Conservation (phyloP, 2,888 invertebrate species). For the Machimus atricapillus region DNA sequence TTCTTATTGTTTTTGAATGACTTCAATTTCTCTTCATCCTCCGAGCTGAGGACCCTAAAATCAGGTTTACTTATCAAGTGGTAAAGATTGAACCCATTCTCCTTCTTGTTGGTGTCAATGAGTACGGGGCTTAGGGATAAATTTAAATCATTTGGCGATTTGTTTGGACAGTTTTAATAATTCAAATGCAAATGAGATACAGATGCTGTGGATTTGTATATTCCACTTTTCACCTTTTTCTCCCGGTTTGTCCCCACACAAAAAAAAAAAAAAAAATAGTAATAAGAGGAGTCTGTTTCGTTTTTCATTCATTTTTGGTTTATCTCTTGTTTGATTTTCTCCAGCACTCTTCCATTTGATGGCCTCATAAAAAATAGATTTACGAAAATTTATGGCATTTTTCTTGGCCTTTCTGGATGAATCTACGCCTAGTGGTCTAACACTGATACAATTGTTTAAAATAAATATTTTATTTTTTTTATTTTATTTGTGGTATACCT, state of each 20-base stretch:
- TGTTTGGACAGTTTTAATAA: conserved; percentile 36
- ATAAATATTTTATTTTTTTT: background rate
- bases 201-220: background rate
- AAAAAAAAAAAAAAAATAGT: background rate
- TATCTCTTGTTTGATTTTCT: background rate
- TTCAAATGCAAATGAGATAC: conserved; percentile 30
- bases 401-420: background rate
- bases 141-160: conserved; percentile 26
- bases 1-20: too few species aligned
- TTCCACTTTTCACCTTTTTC: background rate
- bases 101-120: background rate
- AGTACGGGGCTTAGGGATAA: background rate
- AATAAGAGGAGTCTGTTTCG: background rate
- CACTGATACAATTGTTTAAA: background rate
- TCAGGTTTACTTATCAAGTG: background rate
- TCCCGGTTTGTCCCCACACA: background rate
- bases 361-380: conserved; percentile 31
- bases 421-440: background rate
- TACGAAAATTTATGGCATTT: conserved; percentile 36
- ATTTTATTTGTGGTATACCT: background rate
- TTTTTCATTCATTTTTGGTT: background rate
- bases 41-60: too few species aligned
- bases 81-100: background rate
- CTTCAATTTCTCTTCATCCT: too few species aligned
- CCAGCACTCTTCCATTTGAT: background rate